Conservation (phyloP, 2,888 invertebrate genomes). For the Chymomyza fuscimana region DNA sequence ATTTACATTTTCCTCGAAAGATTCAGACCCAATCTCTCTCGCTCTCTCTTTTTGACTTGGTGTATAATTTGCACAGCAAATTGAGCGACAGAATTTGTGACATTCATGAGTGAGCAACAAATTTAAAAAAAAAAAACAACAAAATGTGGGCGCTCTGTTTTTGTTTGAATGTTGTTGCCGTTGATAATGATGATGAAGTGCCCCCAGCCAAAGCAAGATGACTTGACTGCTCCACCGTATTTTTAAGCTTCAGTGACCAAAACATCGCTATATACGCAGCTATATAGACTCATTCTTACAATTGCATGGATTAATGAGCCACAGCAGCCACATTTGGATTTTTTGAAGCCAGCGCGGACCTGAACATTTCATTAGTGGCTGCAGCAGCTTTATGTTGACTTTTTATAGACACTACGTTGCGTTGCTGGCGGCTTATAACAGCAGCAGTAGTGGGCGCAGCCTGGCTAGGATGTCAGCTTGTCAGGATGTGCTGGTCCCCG, state of each 20-base stretch:
- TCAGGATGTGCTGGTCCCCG: conserved; percentile 28
- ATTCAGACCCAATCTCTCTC: background rate
- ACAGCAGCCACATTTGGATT: conserved; percentile 62
- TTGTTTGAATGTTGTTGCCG: background rate
- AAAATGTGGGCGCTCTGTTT: background rate
- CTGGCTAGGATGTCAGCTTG: conserved; percentile 20
- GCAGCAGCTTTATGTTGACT: conserved; percentile 35
- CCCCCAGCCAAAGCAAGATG: conserved; percentile 42
- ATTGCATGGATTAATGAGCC: conserved; percentile 68
- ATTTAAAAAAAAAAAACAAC: conserved; percentile 37
- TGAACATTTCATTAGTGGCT: conserved; percentile 3
- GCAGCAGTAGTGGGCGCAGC: conserved; percentile 12
- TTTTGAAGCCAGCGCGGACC: conserved; percentile 46
- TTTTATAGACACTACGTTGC: conserved; percentile 33
- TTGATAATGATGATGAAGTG: conserved; percentile 58
- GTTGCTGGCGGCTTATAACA: background rate
- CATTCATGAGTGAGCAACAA: conserved; percentile 55
- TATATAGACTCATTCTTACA: conserved; percentile 20
- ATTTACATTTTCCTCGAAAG: conserved; percentile 35
- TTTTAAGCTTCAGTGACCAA: conserved; percentile 41
- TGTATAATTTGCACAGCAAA: conserved; percentile 69
- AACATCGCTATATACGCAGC: conserved; percentile 37
- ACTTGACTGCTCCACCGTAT: conserved; percentile 38
- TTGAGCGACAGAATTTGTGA: conserved; percentile 58
- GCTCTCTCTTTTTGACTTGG: conserved; percentile 18